Conservation (phyloP, 2,888 invertebrate genomes). For the Ptychoptera contaminata region DNA sequence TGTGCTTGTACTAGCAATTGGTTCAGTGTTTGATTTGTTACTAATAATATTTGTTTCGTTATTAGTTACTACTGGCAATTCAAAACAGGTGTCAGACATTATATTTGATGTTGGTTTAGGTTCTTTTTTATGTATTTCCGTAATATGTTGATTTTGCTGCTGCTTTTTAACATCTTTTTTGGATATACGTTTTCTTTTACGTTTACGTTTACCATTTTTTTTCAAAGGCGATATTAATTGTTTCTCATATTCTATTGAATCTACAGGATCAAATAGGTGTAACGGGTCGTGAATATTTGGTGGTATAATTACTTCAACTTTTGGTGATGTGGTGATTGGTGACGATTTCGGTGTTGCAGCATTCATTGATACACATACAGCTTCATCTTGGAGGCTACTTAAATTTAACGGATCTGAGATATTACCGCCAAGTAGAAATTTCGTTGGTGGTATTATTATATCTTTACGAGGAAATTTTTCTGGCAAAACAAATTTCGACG, state of each 20-base stretch:
- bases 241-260: slow-evolving; percentile 69
- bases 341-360: slow-evolving; percentile 73
- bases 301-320: slow-evolving; percentile 83
- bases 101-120: neutral
- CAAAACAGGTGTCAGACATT: neutral
- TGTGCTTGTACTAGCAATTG: neutral
- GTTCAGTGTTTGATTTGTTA: neutral
- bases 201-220: slow-evolving; percentile 35
- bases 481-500: slow-evolving; percentile 58
- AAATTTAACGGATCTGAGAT: slow-evolving; percentile 90
- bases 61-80: neutral
- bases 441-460: slow-evolving; percentile 72
- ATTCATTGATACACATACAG: slow-evolving; percentile 50
- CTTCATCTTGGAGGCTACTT: slow-evolving; percentile 75
- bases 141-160: slow-evolving; percentile 24
- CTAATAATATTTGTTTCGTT: neutral
- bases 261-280: slow-evolving; percentile 65
- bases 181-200: slow-evolving; percentile 41
- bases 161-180: slow-evolving; percentile 16
- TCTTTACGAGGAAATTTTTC: slow-evolving; percentile 59
- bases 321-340: slow-evolving; percentile 34
- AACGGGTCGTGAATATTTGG: slow-evolving; percentile 85
- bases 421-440: slow-evolving; percentile 87
- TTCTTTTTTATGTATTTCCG: neutral
- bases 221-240: slow-evolving; percentile 56